These are phyloP conservation scores for Enteromius unitaeniatus DNA, from an alignment of 2,797 vertebrate genomes.

Conservation along the genomic window DNA sequence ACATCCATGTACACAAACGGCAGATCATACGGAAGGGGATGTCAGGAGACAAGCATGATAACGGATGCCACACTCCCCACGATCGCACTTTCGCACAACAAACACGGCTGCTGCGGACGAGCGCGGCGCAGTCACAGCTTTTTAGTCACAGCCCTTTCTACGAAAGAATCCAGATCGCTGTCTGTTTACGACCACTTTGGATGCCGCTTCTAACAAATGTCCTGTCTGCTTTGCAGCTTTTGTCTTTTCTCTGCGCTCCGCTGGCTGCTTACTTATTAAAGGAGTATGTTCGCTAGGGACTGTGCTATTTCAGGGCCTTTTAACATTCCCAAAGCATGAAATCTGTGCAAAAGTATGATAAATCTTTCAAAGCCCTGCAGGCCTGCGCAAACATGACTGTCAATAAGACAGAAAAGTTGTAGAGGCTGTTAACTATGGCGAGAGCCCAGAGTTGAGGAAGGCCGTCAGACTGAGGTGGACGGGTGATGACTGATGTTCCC, in stretches of 20 bases:
- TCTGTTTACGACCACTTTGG: constrained; percentile 27
- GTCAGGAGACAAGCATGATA: constrained; percentile 41
- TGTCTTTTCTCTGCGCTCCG: constrained; percentile 27
- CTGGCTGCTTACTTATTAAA: constrained; percentile 42
- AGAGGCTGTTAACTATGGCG: constrained; percentile 33
- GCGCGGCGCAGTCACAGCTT: not conserved
- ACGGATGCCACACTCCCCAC: constrained; percentile 44
- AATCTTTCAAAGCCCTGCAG: constrained; percentile 66
- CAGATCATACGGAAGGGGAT: constrained; percentile 39
- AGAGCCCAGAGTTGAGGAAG: constrained; percentile 25
- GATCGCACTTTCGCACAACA: constrained; percentile 26
- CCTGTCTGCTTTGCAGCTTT: constrained; percentile 32
- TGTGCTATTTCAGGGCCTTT: constrained; percentile 65
- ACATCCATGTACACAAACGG: constrained; percentile 41
- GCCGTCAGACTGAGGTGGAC: constrained; percentile 21
- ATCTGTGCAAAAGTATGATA: constrained; percentile 62
- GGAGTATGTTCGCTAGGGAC: constrained; percentile 42
- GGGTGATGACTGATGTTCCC: constrained; percentile 40
- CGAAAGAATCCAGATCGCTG: constrained; percentile 1
- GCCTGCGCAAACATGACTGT: constrained; percentile 54
- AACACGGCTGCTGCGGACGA: not conserved
- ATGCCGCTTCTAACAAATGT: constrained; percentile 33
- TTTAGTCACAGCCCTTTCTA: constrained; percentile 11
- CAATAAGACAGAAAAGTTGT: constrained; percentile 60
- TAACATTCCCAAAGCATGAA: constrained; percentile 65